A percentile compares a stretch with the other conserved stretches of the same genome.
Evolutionary conservation across 64 coral and sea anemone species (phyloP).

Genomic region (Pachyseris speciosa): DNA sequence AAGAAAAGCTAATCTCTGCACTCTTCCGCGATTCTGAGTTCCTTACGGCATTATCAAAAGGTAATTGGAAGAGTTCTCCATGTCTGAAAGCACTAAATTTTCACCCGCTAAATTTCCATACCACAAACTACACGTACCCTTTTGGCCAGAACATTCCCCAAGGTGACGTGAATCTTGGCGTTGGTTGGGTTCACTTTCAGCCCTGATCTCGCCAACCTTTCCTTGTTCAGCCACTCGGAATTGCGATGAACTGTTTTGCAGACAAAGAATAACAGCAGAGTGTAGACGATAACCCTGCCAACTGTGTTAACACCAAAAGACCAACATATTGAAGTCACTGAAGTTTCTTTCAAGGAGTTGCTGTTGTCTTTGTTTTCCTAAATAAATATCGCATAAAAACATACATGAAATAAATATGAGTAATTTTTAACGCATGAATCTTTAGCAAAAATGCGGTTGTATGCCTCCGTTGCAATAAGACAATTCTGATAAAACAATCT

Average conservation of each 20-base stretch:
- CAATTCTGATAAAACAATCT: too few species aligned
- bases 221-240: constrained; percentile 63
- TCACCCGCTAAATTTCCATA: neutral
- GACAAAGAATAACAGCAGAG: constrained; percentile 41
- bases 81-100: neutral
- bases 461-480: too few species aligned
- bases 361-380: neutral
- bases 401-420: too few species aligned
- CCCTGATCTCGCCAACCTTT: constrained; percentile 70
- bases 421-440: too few species aligned
- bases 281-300: constrained; percentile 12
- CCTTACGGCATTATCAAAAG: too few species aligned
- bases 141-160: constrained; percentile 76
- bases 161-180: constrained; percentile 87
- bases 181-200: constrained; percentile 80
- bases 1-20: too few species aligned
- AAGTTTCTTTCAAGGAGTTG: neutral
- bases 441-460: too few species aligned
- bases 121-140: constrained; percentile 50
- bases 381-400: neutral
- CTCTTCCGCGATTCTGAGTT: too few species aligned
- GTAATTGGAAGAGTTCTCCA: too few species aligned
- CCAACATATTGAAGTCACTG: neutral
- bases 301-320: neutral
- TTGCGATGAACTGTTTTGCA: constrained; percentile 77